These are phyloP conservation scores for Liparis tanakae DNA, from an alignment of 2,797 vertebrate genomes.

Conservation along the genomic window DNA sequence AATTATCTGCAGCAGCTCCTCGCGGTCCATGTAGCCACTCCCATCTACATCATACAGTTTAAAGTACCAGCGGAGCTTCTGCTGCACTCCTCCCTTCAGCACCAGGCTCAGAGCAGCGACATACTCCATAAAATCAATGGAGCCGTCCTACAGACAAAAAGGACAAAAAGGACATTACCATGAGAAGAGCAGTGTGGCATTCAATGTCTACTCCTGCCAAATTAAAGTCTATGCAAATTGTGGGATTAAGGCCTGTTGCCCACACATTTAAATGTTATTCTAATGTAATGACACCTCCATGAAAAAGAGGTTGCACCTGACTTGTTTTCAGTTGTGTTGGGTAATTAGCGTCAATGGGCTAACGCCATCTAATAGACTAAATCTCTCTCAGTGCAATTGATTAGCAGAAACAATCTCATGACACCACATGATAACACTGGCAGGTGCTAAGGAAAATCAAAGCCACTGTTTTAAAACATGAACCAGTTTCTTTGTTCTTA, in stretches of 20 bases:
- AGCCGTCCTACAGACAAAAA: constrained; percentile 80
- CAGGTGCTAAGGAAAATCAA: not conserved
- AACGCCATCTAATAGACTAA: constrained; percentile 40
- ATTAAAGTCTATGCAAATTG: too few relatives aligned
- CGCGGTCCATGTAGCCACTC: constrained; percentile 86
- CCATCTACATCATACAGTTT: constrained; percentile 88
- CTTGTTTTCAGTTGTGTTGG: constrained; percentile 33
- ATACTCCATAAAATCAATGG: constrained; percentile 90
- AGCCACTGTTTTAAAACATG: not conserved
- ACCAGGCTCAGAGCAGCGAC: constrained; percentile 88
- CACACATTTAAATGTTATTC: not conserved
- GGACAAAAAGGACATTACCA: not conserved
- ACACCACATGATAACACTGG: constrained; percentile 24
- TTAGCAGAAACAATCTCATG: constrained; percentile 23
- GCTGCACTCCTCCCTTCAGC: constrained; percentile 85
- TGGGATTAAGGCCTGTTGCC: not conserved
- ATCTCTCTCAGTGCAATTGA: constrained; percentile 13
- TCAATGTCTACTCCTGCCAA: not conserved
- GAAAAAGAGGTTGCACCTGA: not conserved
- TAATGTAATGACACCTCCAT: not conserved
- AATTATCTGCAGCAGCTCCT: constrained; percentile 86
- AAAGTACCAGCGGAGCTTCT: constrained; percentile 89
- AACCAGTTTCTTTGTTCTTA: not conserved
- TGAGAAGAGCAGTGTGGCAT: not conserved
- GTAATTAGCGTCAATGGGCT: constrained; percentile 23